Conservation (phyloP, 2,888 invertebrate genomes). For the Strigamia maritima region DNA sequence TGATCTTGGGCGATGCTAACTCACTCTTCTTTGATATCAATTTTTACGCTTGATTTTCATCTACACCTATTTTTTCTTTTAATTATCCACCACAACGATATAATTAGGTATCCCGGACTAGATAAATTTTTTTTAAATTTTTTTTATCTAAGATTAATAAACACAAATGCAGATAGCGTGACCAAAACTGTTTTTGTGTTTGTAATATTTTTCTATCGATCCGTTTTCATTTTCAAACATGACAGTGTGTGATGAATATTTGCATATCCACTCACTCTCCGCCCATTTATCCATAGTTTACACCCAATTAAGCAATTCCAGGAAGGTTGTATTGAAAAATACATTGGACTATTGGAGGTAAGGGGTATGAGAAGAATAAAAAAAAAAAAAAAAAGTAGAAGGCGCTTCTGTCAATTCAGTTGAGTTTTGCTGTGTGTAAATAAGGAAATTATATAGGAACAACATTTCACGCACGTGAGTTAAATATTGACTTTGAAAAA, state of each 20-base stretch:
- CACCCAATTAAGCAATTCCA: slow-evolving; percentile 33
- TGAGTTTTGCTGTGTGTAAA: slow-evolving; percentile 20
- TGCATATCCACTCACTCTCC: slow-evolving; percentile 17
- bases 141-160: background rate
- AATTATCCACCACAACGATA: background rate
- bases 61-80: background rate
- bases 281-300: slow-evolving; percentile 26
- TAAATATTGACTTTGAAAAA: slow-evolving; percentile 31
- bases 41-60: background rate
- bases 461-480: background rate
- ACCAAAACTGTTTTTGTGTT: background rate
- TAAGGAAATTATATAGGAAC: slow-evolving; percentile 27
- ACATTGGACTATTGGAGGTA: background rate
- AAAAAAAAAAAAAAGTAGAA: background rate
- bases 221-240: background rate
- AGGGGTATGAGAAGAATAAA: background rate
- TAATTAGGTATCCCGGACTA: too few species aligned
- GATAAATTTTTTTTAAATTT: too few species aligned
- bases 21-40: slow-evolving; percentile 27
- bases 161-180: background rate
- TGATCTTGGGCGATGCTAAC: slow-evolving; percentile 35
- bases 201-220: background rate
- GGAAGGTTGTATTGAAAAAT: background rate
- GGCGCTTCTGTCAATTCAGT: background rate
- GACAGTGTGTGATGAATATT: slow-evolving; percentile 25